A percentile compares a stretch with the other conserved stretches of the same genome.
Conservation (phyloP, 1,140 invertebrate species). For the Archegozetes longisetosus region DNA sequence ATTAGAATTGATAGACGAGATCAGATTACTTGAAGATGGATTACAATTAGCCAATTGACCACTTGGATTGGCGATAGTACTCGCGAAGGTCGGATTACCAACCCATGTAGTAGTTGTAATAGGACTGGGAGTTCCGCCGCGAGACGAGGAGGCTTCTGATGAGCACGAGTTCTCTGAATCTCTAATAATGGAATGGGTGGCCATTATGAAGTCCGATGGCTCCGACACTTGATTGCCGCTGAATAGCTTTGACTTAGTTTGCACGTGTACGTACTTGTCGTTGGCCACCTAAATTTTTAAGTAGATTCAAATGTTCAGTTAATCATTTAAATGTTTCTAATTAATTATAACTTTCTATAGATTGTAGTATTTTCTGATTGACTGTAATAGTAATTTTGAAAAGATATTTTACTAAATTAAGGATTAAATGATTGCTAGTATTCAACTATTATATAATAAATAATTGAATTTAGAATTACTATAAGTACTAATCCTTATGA, state of each 20-base stretch:
- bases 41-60: background rate
- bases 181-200: constrained; percentile 63
- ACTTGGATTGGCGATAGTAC: background rate
- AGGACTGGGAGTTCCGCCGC: background rate
- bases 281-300: constrained; percentile 39
- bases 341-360: too few species aligned
- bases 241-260: constrained; percentile 73
- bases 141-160: background rate
- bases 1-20: background rate
- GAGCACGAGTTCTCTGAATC: constrained; percentile 26
- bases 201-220: constrained; percentile 62
- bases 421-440: too few species aligned
- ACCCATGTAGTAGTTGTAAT: background rate
- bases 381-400: too few species aligned
- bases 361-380: too few species aligned
- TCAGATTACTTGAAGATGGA: background rate
- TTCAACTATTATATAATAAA: too few species aligned
- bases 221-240: constrained; percentile 47
- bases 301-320: background rate
- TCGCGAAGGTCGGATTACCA: background rate
- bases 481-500: too few species aligned
- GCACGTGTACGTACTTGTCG: constrained; percentile 62
- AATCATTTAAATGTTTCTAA: background rate
- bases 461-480: too few species aligned
- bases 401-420: too few species aligned